These are phyloP conservation scores for Scolopax mira DNA, from an alignment of 2,113 vertebrate species.

Conservation along the genomic window DNA sequence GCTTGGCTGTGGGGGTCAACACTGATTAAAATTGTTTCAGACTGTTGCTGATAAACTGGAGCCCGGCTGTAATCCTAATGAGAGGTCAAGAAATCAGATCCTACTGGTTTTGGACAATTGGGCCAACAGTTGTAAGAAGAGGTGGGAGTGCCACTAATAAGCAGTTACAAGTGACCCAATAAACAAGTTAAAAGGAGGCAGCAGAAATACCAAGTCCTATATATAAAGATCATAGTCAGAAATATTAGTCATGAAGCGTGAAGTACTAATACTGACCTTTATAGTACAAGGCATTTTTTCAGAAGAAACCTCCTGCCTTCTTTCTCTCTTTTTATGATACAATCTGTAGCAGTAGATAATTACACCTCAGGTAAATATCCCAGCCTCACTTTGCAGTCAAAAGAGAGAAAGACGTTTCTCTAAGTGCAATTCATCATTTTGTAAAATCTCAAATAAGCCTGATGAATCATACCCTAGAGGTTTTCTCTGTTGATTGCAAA, in stretches of 20 bases:
- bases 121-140: neutral
- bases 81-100: conserved; percentile 13
- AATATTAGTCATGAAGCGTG: neutral
- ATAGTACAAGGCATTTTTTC: neutral
- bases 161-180: neutral
- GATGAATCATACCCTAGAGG: neutral
- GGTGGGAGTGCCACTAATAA: neutral
- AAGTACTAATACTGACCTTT: neutral
- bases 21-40: conserved; percentile 47
- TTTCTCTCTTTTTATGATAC: neutral
- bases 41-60: conserved; percentile 23
- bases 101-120: neutral
- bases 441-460: neutral
- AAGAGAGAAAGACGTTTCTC: neutral
- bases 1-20: neutral
- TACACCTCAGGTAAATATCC: neutral
- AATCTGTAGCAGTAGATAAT: neutral
- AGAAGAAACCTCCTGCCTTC: neutral
- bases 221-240: neutral
- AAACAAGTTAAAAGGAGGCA: neutral
- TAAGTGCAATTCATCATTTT: conserved; percentile 43
- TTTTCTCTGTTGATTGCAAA: neutral
- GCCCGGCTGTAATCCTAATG: conserved; percentile 23
- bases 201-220: neutral
- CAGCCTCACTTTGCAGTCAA: neutral